Conservation (phyloP, 1,140 invertebrate species). For the Zophobas atratus region DNA sequence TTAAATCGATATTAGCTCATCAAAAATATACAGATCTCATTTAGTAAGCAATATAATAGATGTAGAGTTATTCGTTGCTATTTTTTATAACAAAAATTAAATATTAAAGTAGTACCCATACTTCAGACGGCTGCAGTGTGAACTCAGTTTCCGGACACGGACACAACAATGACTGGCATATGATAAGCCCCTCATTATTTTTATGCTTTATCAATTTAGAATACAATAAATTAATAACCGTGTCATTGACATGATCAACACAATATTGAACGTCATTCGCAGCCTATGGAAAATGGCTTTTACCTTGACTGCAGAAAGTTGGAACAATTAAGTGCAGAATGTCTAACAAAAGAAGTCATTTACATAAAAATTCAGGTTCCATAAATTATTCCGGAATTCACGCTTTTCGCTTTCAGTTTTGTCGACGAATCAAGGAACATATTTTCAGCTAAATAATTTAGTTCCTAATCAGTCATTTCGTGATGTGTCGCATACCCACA, state of each 20-base stretch:
- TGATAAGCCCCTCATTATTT: no score
- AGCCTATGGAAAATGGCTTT: not conserved
- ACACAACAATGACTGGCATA: no score
- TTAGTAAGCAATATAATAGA: no score
- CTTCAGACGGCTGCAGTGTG: no score
- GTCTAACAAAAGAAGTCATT: constrained; percentile 27
- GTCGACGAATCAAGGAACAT: constrained; percentile 28
- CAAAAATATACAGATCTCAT: no score
- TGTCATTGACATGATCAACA: not conserved
- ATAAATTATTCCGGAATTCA: constrained; percentile 39
- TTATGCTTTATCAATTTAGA: no score
- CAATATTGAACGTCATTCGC: not conserved
- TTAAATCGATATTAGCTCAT: no score
- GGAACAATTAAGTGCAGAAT: constrained; percentile 33
- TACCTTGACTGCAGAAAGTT: constrained; percentile 32
- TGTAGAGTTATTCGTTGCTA: no score
- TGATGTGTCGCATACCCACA: constrained; percentile 18
- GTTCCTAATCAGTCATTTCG: constrained; percentile 32
- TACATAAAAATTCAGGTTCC: constrained; percentile 35
- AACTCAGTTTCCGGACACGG: no score
- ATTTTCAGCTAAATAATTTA: constrained; percentile 33
- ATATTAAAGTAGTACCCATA: no score
- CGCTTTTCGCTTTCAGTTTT: constrained; percentile 37
- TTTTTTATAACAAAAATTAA: no score
- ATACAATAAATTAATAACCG: no score